phyloP scores from a whole-genome alignment of 2,888 invertebrate species.

The Troglohyphantes excavatus region DNA sequence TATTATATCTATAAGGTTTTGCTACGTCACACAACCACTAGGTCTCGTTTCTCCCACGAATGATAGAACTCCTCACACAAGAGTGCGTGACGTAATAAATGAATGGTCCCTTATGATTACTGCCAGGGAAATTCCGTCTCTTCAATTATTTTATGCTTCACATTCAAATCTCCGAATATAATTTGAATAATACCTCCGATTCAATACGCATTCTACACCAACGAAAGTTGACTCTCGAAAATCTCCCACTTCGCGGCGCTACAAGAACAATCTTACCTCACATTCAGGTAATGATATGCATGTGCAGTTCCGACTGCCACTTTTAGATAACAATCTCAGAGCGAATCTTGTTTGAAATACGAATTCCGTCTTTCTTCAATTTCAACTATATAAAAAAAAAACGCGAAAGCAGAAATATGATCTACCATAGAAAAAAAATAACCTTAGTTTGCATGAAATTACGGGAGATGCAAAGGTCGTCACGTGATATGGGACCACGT shows the following conservation, averaged over 20 bases:
- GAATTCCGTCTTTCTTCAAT: slow-evolving; percentile 1
- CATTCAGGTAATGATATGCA: background rate
- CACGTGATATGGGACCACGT: slow-evolving; percentile 32
- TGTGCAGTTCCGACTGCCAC: background rate
- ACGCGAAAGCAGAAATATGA: background rate
- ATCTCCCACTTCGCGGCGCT: background rate
- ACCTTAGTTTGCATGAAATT: slow-evolving; percentile 56
- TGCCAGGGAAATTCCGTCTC: too few species aligned
- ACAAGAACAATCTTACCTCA: background rate
- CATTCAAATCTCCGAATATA: too few species aligned
- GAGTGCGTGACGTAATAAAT: too few species aligned
- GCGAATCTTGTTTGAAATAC: background rate
- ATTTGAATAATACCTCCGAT: too few species aligned
- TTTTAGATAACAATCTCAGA: slow-evolving; percentile 4
- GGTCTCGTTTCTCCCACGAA: too few species aligned
- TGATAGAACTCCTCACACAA: too few species aligned
- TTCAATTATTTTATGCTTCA: too few species aligned
- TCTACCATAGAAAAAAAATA: background rate
- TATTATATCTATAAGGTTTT: too few species aligned
- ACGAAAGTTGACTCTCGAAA: background rate
- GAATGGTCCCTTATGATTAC: too few species aligned
- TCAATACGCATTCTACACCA: background rate
- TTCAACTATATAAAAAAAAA: background rate
- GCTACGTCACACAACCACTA: too few species aligned
- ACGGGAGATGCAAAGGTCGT: background rate